Evolutionary conservation across 1,140 invertebrate species (phyloP).

Genomic region (Drosophila orosa): DNA sequence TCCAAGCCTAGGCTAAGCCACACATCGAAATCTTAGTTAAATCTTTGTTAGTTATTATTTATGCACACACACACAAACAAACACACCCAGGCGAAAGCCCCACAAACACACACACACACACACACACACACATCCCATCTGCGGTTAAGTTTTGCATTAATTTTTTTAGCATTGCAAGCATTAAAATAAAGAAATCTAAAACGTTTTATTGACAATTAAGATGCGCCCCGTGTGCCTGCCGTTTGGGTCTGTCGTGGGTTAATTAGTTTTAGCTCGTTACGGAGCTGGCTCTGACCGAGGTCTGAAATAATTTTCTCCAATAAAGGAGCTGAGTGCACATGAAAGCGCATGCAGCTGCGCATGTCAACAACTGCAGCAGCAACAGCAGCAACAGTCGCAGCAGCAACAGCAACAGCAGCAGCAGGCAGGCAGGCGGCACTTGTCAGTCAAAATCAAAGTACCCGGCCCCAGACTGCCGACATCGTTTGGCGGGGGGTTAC

Average conservation of each 20-base stretch:
- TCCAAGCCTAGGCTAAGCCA: constrained; percentile 51
- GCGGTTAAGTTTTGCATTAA: constrained; percentile 65
- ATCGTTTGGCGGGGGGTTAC: constrained; percentile 61
- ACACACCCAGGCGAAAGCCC: constrained; percentile 17
- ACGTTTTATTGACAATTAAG: constrained; percentile 78
- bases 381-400: constrained; percentile 27
- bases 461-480: constrained; percentile 63
- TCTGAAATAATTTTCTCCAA: constrained; percentile 80
- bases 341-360: constrained; percentile 78
- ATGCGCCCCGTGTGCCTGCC: constrained; percentile 37
- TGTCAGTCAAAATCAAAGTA: constrained; percentile 83
- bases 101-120: constrained; percentile 24
- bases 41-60: constrained; percentile 82
- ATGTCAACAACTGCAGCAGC: constrained; percentile 67
- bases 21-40: constrained; percentile 68
- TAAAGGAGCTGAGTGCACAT: constrained; percentile 72
- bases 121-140: constrained; percentile 53
- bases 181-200: constrained; percentile 77
- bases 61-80: constrained; percentile 62
- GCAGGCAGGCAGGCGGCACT: constrained; percentile 72
- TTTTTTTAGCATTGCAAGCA: constrained; percentile 76
- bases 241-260: constrained; percentile 57
- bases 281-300: constrained; percentile 44
- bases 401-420: constrained; percentile 20
- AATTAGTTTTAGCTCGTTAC: constrained; percentile 70